phyloP scores from a whole-genome alignment of 2,113 vertebrate genomes.

The Cephalopterus ornatus region DNA sequence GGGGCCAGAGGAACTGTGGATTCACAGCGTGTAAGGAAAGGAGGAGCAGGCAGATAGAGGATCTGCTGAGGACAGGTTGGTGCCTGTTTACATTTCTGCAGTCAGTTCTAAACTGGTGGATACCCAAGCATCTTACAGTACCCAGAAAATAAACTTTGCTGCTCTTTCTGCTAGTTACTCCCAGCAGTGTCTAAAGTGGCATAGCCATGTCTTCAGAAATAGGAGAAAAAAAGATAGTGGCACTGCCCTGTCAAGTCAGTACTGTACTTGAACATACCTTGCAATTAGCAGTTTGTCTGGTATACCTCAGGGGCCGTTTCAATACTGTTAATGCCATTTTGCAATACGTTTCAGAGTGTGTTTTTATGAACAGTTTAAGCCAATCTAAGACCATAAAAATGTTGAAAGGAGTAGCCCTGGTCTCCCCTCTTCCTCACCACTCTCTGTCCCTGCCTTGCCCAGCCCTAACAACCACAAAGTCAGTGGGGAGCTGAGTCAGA shows the following conservation, averaged over 20 bases:
- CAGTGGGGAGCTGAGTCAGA: not conserved
- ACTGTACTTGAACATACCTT: not conserved
- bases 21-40: not conserved
- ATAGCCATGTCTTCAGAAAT: not conserved
- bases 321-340: not conserved
- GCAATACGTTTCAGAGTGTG: not conserved
- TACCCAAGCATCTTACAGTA: not conserved
- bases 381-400: not conserved
- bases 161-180: not conserved
- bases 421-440: not conserved
- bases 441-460: not conserved
- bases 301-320: not conserved
- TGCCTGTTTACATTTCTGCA: not conserved
- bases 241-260: not conserved
- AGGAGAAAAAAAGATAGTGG: not conserved
- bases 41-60: not conserved
- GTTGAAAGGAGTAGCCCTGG: not conserved
- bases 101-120: not conserved
- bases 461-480: rapidly evolving
- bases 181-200: not conserved
- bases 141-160: not conserved
- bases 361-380: not conserved
- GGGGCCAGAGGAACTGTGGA: not conserved
- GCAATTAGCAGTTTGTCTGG: not conserved
- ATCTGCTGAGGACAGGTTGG: not conserved